Evolutionary conservation across 2,113 vertebrate genomes (phyloP).

Genomic region (Neotoma lepida): DNA sequence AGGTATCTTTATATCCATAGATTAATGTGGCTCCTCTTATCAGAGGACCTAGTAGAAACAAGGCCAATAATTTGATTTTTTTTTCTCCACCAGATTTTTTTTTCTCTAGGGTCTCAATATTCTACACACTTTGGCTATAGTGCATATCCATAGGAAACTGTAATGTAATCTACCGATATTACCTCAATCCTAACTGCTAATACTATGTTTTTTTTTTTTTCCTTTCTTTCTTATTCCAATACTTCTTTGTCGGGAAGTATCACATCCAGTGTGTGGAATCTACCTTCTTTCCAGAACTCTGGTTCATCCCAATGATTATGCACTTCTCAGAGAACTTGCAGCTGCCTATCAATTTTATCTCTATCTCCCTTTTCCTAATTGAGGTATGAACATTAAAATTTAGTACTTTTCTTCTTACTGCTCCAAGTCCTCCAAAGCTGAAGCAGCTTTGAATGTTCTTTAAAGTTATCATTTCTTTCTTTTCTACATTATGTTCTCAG

Average conservation of each 20-base stretch:
- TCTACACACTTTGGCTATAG: neutral
- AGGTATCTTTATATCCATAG: neutral
- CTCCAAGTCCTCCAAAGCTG: neutral
- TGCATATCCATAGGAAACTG: fast-evolving
- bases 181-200: neutral
- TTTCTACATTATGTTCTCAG: neutral
- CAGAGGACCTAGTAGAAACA: too few relatives aligned
- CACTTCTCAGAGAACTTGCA: neutral
- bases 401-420: neutral
- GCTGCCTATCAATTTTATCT: neutral
- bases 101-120: too few relatives aligned
- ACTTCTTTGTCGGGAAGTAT: neutral
- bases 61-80: neutral
- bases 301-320: neutral
- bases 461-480: neutral
- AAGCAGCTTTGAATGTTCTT: neutral
- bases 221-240: neutral
- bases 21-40: neutral
- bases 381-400: neutral
- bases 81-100: neutral
- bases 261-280: neutral
- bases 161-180: neutral
- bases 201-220: neutral
- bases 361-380: neutral
- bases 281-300: neutral